Evolutionary conservation across 2,113 vertebrate species (phyloP), one percentile per base, ranked within the genome.

Genomic region (Neolamprologus modestus): DNA sequence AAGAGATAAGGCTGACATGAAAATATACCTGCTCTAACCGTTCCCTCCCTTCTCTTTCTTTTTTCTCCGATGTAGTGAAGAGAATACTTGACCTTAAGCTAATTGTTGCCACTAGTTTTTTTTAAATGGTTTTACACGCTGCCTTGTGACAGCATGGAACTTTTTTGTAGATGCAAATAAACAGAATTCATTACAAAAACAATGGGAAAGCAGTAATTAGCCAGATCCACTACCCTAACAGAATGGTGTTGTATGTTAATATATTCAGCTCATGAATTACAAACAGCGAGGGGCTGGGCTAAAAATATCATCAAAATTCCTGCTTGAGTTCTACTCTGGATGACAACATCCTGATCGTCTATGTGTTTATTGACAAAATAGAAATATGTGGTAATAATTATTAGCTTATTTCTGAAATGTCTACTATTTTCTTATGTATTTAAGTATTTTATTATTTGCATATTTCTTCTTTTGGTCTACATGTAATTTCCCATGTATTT

Each of bases 171-270:
- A 91, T 86, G 88, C 84, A 90, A 91, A 91, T 89, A 88, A 93
- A 94, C 86, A 88, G 83, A 93, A 92, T 93, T 90, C 86, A 94
- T 93, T 94, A 94, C 81, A 40, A 87, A 89, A 91, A 92, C 88
- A 94, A 92, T 87, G 7, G 87, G 89, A 90, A 93, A 78, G 86
- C 66, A 17, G 92, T 88, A 91, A 94, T 94, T 92, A 92, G 83
- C 88, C 82, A 78, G 83, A 92, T 85, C 80, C 73, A 50, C 68
- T 33, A 63, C 73, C 83, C 78, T 35, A 82, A 82, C 68, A 37
- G 82, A 73, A 31, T 8, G 80, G 19, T 53, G 88, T 73, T 28
- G 37, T 52, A 55, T 87, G 71, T 54, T 90, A 84, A 92, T 90
- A 50, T 85, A 87, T 84, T 91, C 82, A 59, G 33, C 33, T 55